Percentiles rank a stretch among this genome's conserved stretches.
These are phyloP conservation scores for Lepisosteus osseus DNA, from an alignment of 2,113 vertebrate genomes.

Conservation along the genomic window DNA sequence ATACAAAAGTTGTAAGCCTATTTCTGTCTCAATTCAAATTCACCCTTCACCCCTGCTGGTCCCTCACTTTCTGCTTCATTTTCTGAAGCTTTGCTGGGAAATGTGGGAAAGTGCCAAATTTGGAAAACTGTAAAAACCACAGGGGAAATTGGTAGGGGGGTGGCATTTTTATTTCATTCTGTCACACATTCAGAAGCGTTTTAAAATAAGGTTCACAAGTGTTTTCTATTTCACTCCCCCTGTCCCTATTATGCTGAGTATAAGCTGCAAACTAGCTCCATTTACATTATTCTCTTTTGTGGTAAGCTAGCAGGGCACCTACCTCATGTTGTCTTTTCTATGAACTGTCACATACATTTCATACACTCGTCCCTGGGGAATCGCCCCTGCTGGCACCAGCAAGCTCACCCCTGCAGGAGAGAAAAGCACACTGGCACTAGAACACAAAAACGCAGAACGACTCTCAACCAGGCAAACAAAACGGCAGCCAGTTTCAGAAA, in stretches of 20 bases:
- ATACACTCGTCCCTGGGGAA: constrained; percentile 94
- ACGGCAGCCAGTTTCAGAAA: not conserved
- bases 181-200: too few species aligned
- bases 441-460: not conserved
- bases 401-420: constrained; percentile 85
- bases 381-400: constrained; percentile 88
- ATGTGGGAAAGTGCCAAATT: too few species aligned
- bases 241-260: not conserved
- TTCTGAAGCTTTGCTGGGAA: too few species aligned
- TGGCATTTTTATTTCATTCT: too few species aligned
- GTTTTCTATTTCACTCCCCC: not conserved
- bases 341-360: constrained; percentile 98
- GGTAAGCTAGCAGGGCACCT: constrained; percentile 33
- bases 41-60: too few species aligned
- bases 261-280: not conserved
- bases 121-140: too few species aligned
- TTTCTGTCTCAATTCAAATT: too few species aligned
- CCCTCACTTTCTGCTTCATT: too few species aligned
- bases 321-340: constrained; percentile 97
- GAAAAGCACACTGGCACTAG: constrained; percentile 37
- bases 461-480: not conserved
- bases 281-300: not conserved
- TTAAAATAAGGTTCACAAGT: too few species aligned
- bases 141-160: too few species aligned
- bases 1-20: too few species aligned